phyloP scores from a whole-genome alignment of 2,113 vertebrate species.

The Panthera leo region DNA sequence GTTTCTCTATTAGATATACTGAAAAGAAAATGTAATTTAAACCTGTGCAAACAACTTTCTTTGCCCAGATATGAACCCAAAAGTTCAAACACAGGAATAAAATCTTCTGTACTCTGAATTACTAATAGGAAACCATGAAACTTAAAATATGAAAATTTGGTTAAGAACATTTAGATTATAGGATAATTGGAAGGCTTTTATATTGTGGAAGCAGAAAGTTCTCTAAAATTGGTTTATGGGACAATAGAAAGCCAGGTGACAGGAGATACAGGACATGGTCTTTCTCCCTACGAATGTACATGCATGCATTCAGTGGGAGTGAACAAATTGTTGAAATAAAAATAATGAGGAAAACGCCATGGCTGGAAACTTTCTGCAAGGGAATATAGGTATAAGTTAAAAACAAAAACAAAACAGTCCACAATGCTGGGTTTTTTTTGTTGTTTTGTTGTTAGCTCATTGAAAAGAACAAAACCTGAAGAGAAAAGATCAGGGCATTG shows the following conservation, averaged over 20 bases:
- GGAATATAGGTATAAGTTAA: neutral
- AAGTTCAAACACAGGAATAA: neutral
- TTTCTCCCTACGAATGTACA: neutral
- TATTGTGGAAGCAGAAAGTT: neutral
- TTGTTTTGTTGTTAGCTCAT: neutral
- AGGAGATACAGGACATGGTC: neutral
- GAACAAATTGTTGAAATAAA: neutral
- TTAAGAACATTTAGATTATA: neutral
- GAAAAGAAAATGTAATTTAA: constrained; percentile 24
- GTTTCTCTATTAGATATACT: neutral
- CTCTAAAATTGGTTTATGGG: neutral
- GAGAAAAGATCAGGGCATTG: neutral
- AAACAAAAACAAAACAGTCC: too few relatives aligned
- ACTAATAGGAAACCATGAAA: constrained; percentile 30
- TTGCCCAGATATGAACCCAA: neutral
- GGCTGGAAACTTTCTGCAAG: neutral
- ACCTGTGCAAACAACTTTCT: neutral
- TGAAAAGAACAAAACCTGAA: neutral
- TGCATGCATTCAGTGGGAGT: neutral
- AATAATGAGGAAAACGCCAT: neutral
- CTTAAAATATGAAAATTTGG: constrained; percentile 18
- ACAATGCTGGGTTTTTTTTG: neutral
- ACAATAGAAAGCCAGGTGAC: neutral
- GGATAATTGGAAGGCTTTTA: neutral
- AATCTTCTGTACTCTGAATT: neutral